Evolutionary conservation across 2,888 invertebrate genomes (phyloP), one percentile per base, ranked within the genome.

Genomic region (Junonia oenone): DNA sequence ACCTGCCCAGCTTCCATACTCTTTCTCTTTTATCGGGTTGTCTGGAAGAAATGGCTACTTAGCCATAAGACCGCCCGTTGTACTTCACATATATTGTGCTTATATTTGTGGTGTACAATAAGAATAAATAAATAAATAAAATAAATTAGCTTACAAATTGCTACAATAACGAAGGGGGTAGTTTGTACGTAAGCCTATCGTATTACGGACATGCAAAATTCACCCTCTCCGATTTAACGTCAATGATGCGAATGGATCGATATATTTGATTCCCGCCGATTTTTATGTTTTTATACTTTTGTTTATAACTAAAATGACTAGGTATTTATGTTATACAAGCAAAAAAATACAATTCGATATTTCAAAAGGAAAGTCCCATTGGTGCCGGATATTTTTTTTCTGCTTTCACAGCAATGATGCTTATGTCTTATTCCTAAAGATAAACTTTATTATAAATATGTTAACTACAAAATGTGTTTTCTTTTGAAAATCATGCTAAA

Each of bases 221-320:
- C 51, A 49, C 55, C 55, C 51, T 55, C 29, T 38, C 51, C 38
- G 33, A 29, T 22, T 45, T 35, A 11, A 17, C 27, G 37, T 15
- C 50, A 46, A 38, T 55, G 55, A 51, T 45, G 55, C 55, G 38
- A 51, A 45, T 22, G 22, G 51, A 55, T 55, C 50, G 45, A 51
- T 46, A 55, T 26, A 55, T 26, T 33, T 19, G 33, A 15, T 15
- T 29, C 17, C 15, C 26, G 35, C 6, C 26, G 37, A 11, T 40
- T 50, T 14, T 38, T n/a, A 22, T 22, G 22, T 22, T 22, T 22
- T 22, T 3, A 2, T 22, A 22, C 22, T 3, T 22, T 22, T 22
- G 5, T 22, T 22, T 22, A 22, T 22, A 22, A 22, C 5, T 22
- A 22, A 22, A 22, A 22, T 3, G 8, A 29, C 4, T 33, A 33